These are phyloP conservation scores for Prenolepis imparis DNA, from an alignment of 2,888 invertebrate genomes.

Conservation along the genomic window DNA sequence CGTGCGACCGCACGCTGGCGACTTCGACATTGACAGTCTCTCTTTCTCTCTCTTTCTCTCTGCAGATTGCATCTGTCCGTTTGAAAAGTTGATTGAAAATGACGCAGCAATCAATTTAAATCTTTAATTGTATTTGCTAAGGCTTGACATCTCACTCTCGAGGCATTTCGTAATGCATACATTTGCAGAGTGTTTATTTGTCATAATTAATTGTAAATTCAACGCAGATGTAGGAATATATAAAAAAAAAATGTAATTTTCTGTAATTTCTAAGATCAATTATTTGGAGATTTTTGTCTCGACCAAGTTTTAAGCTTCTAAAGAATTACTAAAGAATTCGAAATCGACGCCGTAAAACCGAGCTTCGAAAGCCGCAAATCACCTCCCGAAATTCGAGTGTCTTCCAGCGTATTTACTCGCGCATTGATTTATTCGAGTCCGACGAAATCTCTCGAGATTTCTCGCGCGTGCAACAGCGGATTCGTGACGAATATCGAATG, in stretches of 20 bases:
- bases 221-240: neutral
- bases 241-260: neutral
- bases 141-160: too few species aligned
- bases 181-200: neutral
- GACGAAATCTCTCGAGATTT: constrained; percentile 14
- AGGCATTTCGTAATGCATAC: neutral
- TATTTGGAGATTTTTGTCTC: neutral
- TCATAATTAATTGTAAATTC: neutral
- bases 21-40: constrained; percentile 31
- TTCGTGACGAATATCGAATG: constrained; percentile 66
- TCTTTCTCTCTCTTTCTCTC: too few species aligned
- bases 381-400: neutral
- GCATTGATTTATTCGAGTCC: constrained; percentile 45
- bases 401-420: neutral
- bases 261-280: neutral
- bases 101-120: constrained; percentile 29
- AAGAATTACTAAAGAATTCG: neutral
- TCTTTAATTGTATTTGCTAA: constrained; percentile 18
- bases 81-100: constrained; percentile 50
- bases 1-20: constrained; percentile 32
- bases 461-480: constrained; percentile 17
- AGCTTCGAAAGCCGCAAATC: neutral
- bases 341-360: neutral
- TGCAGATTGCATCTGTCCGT: constrained; percentile 33
- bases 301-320: neutral